A percentile compares a stretch with the other conserved stretches of the same genome.
These are phyloP conservation scores for Gnathonemus longibarbis DNA, from an alignment of 2,113 vertebrate species.

Conservation along the genomic window DNA sequence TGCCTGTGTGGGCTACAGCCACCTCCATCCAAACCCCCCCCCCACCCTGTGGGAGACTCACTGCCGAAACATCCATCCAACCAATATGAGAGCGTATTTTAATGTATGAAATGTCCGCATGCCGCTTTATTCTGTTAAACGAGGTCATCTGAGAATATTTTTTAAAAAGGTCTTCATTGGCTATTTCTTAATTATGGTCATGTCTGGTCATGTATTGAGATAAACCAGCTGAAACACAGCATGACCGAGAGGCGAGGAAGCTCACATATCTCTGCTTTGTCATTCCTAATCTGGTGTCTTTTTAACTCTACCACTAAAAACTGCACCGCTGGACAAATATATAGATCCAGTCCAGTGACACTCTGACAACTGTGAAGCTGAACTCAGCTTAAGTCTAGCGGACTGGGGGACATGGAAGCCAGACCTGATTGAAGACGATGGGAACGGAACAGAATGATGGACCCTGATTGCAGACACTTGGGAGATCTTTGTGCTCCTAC, in stretches of 20 bases:
- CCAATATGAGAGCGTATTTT: not conserved
- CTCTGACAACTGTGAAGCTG: not conserved
- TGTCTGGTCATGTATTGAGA: not conserved
- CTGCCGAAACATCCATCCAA: conserved; percentile 40
- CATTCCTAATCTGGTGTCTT: not conserved
- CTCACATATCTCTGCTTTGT: not conserved
- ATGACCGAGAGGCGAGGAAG: no score
- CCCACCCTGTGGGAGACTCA: conserved; percentile 41
- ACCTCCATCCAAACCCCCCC: conserved; percentile 10
- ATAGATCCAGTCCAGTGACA: not conserved
- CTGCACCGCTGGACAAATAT: not conserved
- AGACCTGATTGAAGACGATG: no score
- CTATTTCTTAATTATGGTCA: not conserved
- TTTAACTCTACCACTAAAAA: not conserved
- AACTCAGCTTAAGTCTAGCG: not conserved
- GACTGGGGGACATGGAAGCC: no score
- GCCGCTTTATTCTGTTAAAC: conserved; percentile 23
- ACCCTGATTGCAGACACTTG: no score
- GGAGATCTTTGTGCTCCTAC: no score
- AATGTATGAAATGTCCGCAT: conserved; percentile 29
- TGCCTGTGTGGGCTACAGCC: conserved; percentile 49
- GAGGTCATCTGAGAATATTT: not conserved
- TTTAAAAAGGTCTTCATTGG: not conserved
- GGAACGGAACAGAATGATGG: no score
- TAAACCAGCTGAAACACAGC: not conserved